These are phyloP conservation scores for Amphiprion clarkii DNA, from an alignment of 2,797 vertebrate genomes.

Conservation along the genomic window DNA sequence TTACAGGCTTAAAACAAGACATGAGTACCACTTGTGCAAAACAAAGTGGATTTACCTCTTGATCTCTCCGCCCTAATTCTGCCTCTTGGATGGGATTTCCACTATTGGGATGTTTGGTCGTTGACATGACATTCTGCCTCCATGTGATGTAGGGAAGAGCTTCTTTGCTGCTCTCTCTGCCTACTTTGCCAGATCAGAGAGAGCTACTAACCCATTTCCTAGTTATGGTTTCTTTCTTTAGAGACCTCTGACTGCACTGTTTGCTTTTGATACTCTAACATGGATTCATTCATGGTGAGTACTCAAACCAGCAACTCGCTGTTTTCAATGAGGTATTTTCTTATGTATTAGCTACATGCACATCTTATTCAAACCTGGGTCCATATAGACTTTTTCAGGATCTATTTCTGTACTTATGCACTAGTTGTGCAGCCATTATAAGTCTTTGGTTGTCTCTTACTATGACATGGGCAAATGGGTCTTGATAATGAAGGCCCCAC, in stretches of 20 bases:
- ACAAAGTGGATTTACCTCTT: conserved; percentile 61
- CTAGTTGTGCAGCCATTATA: background rate
- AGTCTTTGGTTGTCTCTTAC: background rate
- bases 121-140: conserved; percentile 43
- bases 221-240: conserved; percentile 6
- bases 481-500: conserved; percentile 3
- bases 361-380: background rate
- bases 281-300: conserved; percentile 53
- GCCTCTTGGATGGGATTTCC: conserved; percentile 61
- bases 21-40: conserved; percentile 36
- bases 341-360: conserved; percentile 8
- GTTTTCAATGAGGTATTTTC: conserved; percentile 27
- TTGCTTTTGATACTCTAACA: conserved; percentile 41
- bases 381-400: background rate
- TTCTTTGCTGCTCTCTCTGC: conserved; percentile 23
- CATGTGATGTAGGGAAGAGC: conserved; percentile 28
- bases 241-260: conserved; percentile 25
- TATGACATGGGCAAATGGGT: background rate
- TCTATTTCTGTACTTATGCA: background rate
- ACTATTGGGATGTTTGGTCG: conserved; percentile 46
- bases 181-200: conserved; percentile 17
- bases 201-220: conserved; percentile 12
- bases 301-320: conserved; percentile 12
- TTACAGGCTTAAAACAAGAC: conserved; percentile 32
- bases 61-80: conserved; percentile 58